phyloP scores from a whole-genome alignment of 37 sponge, comb jelly and placozoan species.

The Amphimedon queenslandica region DNA sequence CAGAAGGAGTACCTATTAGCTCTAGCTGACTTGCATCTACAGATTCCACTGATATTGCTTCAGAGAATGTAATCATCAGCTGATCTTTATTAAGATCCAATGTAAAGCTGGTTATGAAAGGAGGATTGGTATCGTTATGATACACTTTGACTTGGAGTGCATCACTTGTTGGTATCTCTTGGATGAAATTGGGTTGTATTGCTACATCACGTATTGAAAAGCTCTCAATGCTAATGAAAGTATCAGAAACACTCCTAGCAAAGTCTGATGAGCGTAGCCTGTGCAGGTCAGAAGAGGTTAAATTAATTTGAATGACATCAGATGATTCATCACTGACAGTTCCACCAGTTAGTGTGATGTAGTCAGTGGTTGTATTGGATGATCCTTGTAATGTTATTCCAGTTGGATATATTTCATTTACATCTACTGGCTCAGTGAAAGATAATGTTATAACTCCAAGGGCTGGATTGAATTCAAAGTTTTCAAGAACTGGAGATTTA shows the following conservation, averaged over 20 bases:
- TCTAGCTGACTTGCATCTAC: slow-evolving; percentile 30
- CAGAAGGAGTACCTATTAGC: slow-evolving; percentile 19
- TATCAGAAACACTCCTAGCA: slow-evolving; percentile 44
- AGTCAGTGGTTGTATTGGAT: slow-evolving; percentile 32
- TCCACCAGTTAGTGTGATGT: slow-evolving; percentile 72
- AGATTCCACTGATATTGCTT: slow-evolving; percentile 48
- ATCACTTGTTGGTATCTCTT: slow-evolving; percentile 24
- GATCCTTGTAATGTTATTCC: slow-evolving; percentile 61
- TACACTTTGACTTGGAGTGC: slow-evolving; percentile 38
- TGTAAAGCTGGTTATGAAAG: slow-evolving; percentile 47
- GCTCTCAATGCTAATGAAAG: slow-evolving; percentile 67
- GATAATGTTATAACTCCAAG: slow-evolving; percentile 52
- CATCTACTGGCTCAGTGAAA: slow-evolving; percentile 81
- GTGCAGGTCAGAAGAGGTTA: slow-evolving; percentile 52
- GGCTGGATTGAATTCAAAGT: slow-evolving; percentile 51
- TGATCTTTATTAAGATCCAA: slow-evolving; percentile 49
- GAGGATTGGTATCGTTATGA: slow-evolving; percentile 43
- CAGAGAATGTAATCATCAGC: slow-evolving; percentile 69
- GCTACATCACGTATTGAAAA: slow-evolving; percentile 67
- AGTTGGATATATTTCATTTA: slow-evolving; percentile 37
- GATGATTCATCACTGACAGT: slow-evolving; percentile 13
- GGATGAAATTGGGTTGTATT: slow-evolving; percentile 35
- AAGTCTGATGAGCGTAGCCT: slow-evolving; percentile 39
- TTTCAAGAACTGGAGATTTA: slow-evolving; percentile 33
- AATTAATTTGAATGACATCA: slow-evolving; percentile 46